These are phyloP conservation scores for Xerus rutilus DNA, from an alignment of 2,797 vertebrate genomes.

Conservation along the genomic window DNA sequence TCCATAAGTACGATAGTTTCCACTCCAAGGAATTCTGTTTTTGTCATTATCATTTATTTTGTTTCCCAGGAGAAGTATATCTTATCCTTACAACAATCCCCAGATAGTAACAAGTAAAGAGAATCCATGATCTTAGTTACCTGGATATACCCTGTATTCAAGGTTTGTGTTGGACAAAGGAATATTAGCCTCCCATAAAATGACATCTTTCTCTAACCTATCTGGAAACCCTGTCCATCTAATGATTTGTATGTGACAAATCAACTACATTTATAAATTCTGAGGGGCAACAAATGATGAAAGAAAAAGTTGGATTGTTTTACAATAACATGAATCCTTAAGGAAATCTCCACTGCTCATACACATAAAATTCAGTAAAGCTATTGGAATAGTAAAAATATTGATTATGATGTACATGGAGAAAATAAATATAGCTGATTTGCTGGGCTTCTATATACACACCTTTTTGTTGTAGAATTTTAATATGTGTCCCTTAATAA, in stretches of 20 bases:
- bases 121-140: not conserved
- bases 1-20: not conserved
- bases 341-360: not conserved
- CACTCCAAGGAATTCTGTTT: not conserved
- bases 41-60: not conserved
- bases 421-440: not conserved
- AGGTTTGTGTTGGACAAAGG: not conserved
- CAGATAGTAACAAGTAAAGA: not conserved
- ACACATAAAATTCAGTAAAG: not conserved
- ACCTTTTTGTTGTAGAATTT: not conserved
- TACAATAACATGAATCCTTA: not conserved
- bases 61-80: conserved; percentile 13
- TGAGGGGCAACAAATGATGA: not conserved
- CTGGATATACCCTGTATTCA: not conserved
- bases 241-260: not conserved
- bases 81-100: not conserved
- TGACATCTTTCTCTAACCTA: not conserved
- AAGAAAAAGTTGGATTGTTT: not conserved
- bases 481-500: not conserved
- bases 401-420: not conserved
- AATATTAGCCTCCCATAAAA: not conserved
- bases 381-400: not conserved
- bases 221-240: not conserved
- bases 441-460: not conserved
- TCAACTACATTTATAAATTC: not conserved